phyloP scores from a whole-genome alignment of 2,113 vertebrate genomes.

The Zosterops hypoxanthus region DNA sequence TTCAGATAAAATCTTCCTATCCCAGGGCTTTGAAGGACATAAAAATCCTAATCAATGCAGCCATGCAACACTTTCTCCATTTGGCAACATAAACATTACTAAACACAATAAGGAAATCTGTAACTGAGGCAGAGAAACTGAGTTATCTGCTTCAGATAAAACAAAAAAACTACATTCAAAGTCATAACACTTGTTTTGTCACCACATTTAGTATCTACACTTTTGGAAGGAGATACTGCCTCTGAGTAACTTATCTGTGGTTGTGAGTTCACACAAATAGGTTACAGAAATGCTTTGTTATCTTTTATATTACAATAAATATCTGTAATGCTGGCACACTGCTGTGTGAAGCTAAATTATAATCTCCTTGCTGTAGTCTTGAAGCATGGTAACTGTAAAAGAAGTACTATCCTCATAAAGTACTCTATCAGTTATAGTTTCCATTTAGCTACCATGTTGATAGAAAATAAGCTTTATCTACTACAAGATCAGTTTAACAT shows the following conservation, averaged over 20 bases:
- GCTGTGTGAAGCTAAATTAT: neutral
- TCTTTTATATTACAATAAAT: neutral
- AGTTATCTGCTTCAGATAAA: neutral
- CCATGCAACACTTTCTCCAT: neutral
- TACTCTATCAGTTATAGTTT: neutral
- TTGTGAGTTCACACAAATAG: neutral
- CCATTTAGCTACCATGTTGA: neutral
- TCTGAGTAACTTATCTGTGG: neutral
- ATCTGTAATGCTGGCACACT: neutral
- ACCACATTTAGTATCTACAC: neutral
- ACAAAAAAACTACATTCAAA: neutral
- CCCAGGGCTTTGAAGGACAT: neutral
- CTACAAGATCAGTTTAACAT: neutral
- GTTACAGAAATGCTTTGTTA: neutral
- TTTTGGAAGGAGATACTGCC: neutral
- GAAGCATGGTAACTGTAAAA: neutral
- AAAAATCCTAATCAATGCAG: neutral
- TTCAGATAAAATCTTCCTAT: neutral
- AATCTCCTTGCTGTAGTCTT: neutral
- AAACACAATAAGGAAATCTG: neutral
- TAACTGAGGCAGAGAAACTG: neutral
- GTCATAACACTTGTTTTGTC: neutral
- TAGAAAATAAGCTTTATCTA: neutral
- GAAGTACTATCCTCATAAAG: neutral
- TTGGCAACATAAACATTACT: neutral